These are phyloP conservation scores for Epinotia brunnichana DNA, from an alignment of 2,888 invertebrate genomes.

Conservation along the genomic window DNA sequence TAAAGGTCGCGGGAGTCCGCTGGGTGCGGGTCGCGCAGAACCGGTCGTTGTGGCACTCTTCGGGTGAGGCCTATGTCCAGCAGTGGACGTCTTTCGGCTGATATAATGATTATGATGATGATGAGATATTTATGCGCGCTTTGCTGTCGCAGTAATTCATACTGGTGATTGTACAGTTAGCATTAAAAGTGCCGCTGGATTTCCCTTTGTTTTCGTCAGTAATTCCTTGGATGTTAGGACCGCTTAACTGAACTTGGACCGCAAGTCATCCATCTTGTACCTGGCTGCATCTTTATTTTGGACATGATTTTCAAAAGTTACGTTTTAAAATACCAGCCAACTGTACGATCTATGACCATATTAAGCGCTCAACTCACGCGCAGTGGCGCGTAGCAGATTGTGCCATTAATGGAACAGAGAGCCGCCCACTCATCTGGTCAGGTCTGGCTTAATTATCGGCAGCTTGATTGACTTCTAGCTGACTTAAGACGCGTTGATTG, in stretches of 20 bases:
- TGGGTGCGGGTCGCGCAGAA: too few relatives aligned
- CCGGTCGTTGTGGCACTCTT: too few relatives aligned
- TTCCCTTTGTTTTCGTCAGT: too few relatives aligned
- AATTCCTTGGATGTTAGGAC: too few relatives aligned
- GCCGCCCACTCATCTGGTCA: slow-evolving; percentile 60
- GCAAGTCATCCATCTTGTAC: not conserved
- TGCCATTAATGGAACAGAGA: slow-evolving; percentile 67
- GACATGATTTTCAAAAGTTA: not conserved
- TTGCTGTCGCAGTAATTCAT: too few relatives aligned
- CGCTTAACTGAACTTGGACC: too few relatives aligned
- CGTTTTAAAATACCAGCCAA: not conserved
- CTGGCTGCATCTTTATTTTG: not conserved
- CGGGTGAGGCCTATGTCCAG: too few relatives aligned
- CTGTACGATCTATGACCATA: slow-evolving; percentile 36
- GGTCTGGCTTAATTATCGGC: slow-evolving; percentile 40
- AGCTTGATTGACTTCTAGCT: slow-evolving; percentile 35
- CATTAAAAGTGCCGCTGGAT: not conserved
- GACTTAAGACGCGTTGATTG: slow-evolving; percentile 50
- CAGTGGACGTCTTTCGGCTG: too few relatives aligned
- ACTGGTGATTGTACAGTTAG: too few relatives aligned
- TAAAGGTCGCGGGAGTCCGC: too few relatives aligned
- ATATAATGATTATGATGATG: too few relatives aligned
- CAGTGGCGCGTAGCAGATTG: slow-evolving; percentile 63
- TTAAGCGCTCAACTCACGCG: slow-evolving; percentile 50
- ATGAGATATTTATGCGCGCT: too few relatives aligned